phyloP scores from a whole-genome alignment of 2,113 vertebrate genomes.

The Sardina pilchardus region DNA sequence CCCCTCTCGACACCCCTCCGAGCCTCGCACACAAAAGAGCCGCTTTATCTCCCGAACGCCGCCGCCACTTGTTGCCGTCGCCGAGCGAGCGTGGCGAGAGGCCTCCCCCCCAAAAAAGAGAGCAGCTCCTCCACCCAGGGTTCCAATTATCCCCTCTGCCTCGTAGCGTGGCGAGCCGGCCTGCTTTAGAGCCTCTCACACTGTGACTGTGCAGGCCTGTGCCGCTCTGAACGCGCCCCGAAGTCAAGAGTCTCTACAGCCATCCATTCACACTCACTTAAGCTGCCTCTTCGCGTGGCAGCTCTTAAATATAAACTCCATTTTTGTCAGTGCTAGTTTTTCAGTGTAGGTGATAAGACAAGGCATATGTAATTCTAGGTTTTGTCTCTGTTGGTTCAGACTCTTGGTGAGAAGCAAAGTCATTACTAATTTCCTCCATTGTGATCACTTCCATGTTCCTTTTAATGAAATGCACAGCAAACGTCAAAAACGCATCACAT shows the following conservation, averaged over 20 bases:
- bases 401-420: not conserved
- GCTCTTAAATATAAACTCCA: not conserved
- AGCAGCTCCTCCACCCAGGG: conserved; percentile 8
- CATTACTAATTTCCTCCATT: not conserved
- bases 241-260: not conserved
- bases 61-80: not conserved
- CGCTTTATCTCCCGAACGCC: not conserved
- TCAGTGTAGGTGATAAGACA: not conserved
- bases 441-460: not conserved
- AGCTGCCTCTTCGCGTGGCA: not conserved
- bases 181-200: not conserved
- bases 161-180: not conserved
- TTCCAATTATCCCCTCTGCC: conserved; percentile 10
- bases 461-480: not conserved
- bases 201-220: not conserved
- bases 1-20: not conserved
- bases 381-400: not conserved
- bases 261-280: not conserved
- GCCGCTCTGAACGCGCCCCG: not conserved
- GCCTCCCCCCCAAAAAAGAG: conserved; percentile 8
- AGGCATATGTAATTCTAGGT: not conserved
- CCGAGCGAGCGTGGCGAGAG: not conserved
- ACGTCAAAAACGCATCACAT: not conserved
- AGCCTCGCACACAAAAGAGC: not conserved
- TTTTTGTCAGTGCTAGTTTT: not conserved